Percentiles rank a stretch among this genome's conserved stretches.
These are phyloP conservation scores for Pterocles burchelli DNA, from an alignment of 2,113 vertebrate genomes.

Conservation along the genomic window DNA sequence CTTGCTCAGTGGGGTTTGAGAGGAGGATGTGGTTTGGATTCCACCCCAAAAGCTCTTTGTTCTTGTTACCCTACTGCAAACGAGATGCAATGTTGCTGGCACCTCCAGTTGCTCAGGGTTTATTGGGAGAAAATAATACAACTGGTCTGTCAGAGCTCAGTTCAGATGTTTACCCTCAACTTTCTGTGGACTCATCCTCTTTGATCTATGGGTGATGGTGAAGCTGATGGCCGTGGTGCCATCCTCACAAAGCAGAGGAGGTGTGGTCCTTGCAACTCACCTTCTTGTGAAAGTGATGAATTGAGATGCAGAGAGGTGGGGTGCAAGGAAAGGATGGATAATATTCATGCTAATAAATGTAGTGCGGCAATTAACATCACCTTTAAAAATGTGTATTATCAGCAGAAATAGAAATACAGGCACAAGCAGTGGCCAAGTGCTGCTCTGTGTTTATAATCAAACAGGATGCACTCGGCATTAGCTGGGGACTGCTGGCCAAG, in stretches of 20 bases:
- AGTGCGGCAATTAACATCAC: background rate
- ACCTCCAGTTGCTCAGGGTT: background rate
- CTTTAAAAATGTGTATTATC: conserved; percentile 47
- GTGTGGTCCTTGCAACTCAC: background rate
- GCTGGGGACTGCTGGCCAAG: background rate
- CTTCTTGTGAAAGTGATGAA: background rate
- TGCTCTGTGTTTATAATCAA: conserved; percentile 37
- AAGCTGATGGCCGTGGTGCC: background rate
- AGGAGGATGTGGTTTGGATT: conserved; percentile 30
- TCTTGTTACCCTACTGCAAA: background rate
- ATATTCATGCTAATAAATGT: conserved; percentile 30
- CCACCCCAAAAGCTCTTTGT: background rate
- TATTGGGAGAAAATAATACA: background rate
- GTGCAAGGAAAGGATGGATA: conserved; percentile 5
- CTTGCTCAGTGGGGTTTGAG: background rate
- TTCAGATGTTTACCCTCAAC: background rate
- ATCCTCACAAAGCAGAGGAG: background rate
- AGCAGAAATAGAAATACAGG: conserved; percentile 36
- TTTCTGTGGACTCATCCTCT: background rate
- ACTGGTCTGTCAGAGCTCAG: background rate
- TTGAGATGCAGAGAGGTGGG: background rate
- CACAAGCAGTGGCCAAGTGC: background rate
- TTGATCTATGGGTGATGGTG: rapidly evolving
- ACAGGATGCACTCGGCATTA: background rate
- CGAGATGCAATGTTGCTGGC: background rate